Percentiles rank a stretch among this genome's conserved stretches.
These are phyloP conservation scores for Rousettus leschenaultii DNA, from an alignment of 2,113 vertebrate species.

Conservation along the genomic window DNA sequence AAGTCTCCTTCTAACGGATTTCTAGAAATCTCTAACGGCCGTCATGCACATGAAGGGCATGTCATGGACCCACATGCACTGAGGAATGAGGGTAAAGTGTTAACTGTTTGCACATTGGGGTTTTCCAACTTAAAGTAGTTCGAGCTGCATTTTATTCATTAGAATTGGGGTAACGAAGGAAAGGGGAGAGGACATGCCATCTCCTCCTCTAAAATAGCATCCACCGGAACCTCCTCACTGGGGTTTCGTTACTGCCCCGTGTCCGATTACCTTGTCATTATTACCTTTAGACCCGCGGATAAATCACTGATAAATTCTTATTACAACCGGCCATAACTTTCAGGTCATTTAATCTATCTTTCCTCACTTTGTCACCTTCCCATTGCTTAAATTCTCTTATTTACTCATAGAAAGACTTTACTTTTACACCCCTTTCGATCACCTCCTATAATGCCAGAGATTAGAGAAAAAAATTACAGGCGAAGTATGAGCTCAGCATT, in stretches of 20 bases:
- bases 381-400: not conserved
- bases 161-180: not conserved
- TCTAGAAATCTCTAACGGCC: not conserved
- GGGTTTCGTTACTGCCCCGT: accelerated
- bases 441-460: not conserved
- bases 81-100: not conserved
- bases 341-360: not conserved
- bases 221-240: not conserved
- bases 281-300: not conserved
- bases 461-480: not conserved
- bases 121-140: not conserved
- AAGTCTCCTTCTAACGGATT: not conserved
- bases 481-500: not conserved
- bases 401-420: not conserved
- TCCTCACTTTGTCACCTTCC: not conserved
- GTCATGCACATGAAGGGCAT: not conserved
- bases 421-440: not conserved
- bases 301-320: not conserved
- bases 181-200: too few relatives aligned
- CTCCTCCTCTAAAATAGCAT: not conserved
- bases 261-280: not conserved
- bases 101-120: not conserved
- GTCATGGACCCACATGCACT: not conserved
- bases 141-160: not conserved
- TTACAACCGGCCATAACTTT: not conserved